Percentiles rank a stretch among this genome's conserved stretches.
phyloP scores from a whole-genome alignment of 37 sponge, comb jelly and placozoan genomes.

The Halisarca cf. caerulea region DNA sequence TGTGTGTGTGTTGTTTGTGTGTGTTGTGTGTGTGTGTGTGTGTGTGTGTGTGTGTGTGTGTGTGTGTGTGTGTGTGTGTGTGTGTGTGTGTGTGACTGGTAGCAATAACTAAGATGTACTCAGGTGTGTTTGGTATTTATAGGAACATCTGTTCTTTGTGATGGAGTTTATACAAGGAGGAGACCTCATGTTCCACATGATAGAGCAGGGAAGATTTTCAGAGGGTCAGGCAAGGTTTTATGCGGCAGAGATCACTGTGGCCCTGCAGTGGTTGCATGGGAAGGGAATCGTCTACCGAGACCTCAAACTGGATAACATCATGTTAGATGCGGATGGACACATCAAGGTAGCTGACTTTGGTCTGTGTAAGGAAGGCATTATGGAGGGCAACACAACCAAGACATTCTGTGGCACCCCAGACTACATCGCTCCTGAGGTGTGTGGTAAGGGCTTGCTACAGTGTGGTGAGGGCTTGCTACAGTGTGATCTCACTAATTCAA shows the following conservation, averaged over 20 bases:
- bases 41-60: too few species aligned
- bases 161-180: slow-evolving; percentile 96
- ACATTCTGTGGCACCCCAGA: slow-evolving; percentile 99
- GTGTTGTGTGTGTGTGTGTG: neutral
- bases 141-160: slow-evolving; percentile 95
- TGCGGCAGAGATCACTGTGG: slow-evolving; percentile 89
- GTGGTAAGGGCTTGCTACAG: neutral
- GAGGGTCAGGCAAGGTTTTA: slow-evolving; percentile 90
- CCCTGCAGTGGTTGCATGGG: slow-evolving; percentile 77
- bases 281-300: slow-evolving; percentile 90
- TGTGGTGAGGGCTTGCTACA: neutral
- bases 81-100: neutral
- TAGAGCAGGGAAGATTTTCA: slow-evolving; percentile 83
- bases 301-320: slow-evolving; percentile 95
- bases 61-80: too few species aligned
- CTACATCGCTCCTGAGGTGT: slow-evolving; percentile 99
- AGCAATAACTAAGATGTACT: neutral
- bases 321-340: slow-evolving; percentile 93
- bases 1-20: too few species aligned
- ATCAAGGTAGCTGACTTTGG: slow-evolving; percentile 99
- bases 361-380: slow-evolving; percentile 94
- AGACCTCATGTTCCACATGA: slow-evolving; percentile 96
- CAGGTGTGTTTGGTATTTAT: neutral
- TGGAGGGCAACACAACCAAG: slow-evolving; percentile 69
- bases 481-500: too few species aligned